These are phyloP conservation scores for Galendromus occidentalis DNA, from an alignment of 1,140 invertebrate species.

Conservation along the genomic window DNA sequence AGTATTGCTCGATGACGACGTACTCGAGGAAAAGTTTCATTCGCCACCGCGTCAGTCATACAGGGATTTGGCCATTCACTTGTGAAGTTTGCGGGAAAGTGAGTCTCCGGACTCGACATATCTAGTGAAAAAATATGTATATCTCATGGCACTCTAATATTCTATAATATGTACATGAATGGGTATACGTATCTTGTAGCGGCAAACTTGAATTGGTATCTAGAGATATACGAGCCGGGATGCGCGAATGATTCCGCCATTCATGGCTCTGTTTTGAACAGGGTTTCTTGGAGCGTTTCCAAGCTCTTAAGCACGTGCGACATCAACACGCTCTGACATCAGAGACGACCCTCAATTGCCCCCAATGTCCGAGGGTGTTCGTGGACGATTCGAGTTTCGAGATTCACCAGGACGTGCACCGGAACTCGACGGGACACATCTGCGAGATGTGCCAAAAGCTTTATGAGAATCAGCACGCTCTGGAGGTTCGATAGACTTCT, in stretches of 20 bases:
- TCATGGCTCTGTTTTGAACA: neutral
- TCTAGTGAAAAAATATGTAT: neutral
- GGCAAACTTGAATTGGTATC: neutral
- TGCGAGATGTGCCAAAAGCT: no score
- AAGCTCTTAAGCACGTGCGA: constrained; percentile 2
- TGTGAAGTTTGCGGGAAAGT: constrained; percentile 1
- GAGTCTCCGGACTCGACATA: neutral
- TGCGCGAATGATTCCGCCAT: neutral
- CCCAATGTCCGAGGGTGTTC: no score
- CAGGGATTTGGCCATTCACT: neutral
- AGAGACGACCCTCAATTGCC: neutral
- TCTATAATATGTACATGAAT: neutral
- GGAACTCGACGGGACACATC: no score
- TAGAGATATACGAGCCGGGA: neutral
- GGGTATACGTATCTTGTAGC: neutral
- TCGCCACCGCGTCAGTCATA: neutral
- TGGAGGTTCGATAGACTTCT: no score
- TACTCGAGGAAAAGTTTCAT: neutral
- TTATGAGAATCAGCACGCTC: no score
- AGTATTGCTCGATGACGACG: neutral
- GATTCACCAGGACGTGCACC: no score
- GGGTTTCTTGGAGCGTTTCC: constrained; percentile 2
- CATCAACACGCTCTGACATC: neutral
- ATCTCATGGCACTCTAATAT: neutral
- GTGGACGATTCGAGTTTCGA: no score